Percentiles rank a stretch among this genome's conserved stretches.
Conservation (phyloP, 1,140 invertebrate species). For the Whitmania pigra region DNA sequence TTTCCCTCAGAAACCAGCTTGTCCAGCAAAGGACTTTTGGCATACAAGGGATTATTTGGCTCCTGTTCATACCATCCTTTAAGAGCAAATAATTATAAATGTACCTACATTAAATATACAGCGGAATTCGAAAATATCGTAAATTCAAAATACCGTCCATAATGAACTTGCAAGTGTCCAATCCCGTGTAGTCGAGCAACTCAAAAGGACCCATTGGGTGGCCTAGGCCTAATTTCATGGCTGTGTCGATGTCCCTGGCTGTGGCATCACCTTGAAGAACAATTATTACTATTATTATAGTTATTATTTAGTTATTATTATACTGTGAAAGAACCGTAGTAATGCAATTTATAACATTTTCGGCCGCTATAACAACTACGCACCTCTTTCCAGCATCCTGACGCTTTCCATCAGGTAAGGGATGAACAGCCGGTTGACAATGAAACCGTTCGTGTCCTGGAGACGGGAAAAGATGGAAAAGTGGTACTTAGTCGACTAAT, state of each 20-base stretch:
- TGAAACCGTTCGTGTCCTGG: conserved; percentile 68
- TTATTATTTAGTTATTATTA: neutral
- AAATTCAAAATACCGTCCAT: conserved; percentile 41
- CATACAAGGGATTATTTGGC: conserved; percentile 63
- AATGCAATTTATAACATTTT: neutral
- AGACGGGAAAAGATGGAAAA: conserved; percentile 3
- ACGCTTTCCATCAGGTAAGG: conserved; percentile 65
- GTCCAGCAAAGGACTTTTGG: conserved; percentile 52
- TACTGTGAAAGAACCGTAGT: too few species aligned
- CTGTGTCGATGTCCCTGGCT: conserved; percentile 63
- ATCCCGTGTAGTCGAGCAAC: conserved; percentile 63
- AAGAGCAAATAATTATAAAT: conserved; percentile 16
- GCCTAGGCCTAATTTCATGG: conserved; percentile 71
- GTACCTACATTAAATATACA: neutral
- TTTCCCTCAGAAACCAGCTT: conserved; percentile 67
- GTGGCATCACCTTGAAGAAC: conserved; percentile 51
- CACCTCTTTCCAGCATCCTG: conserved; percentile 60
- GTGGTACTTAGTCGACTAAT: too few species aligned
- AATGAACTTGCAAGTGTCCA: conserved; percentile 52
- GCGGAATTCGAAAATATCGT: neutral
- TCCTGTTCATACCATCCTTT: conserved; percentile 63
- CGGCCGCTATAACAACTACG: too few species aligned
- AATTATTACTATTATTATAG: conserved; percentile 10
- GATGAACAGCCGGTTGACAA: conserved; percentile 68
- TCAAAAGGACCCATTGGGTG: conserved; percentile 76